Evolutionary conservation across 2,888 invertebrate genomes (phyloP), one percentile per base, ranked within the genome.

Genomic region (Poecilobothrus nobilitatus): DNA sequence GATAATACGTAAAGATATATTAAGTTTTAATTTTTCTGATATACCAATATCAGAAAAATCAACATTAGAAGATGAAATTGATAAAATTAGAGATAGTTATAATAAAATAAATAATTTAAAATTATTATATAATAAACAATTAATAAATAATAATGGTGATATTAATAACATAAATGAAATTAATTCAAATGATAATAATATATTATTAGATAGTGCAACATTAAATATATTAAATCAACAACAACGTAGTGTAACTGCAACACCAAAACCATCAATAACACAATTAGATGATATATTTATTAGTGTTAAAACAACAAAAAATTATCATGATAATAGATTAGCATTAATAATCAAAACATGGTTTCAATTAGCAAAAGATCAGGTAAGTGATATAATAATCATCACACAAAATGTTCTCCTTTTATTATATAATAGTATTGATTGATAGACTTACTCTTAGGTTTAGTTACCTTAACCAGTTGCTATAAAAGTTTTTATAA

Each of bases 291-390:
- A 96, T 83, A 86, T 97, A 77, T 96, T 95, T 83, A 92, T 97
- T 81, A 94, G 94, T 84, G 95, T 97, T 69, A 97, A 97, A 84
- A 96, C 97, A 72, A 93, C 96, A 69, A 89, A 89, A 80, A 88
- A 89, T 83, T 95, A 93, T 83, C 95, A 97, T 81, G 84, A 87
- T 73, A 88, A 89, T 67, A 87, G 97, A 76, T 82, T 98, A 77
- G 91, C 91, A 68, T 87, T 94, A 73, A 91, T 97, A 77, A 85
- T 96, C 80, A 91, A 91, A 83, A 98, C 97, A 71, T 98, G 97
- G 97, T 95, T 95, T 81, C 91, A 91, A 81, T 85, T 95, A 78
- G 96, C 95, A 67, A 91, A 88, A 82, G 86, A 93, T 79, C 94
- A 97, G 91, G 94, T 95, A 85, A 85, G 83, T 78, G 63, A 27